These are phyloP conservation scores for Elmis aenea DNA, from an alignment of 2,888 invertebrate genomes.

Conservation along the genomic window DNA sequence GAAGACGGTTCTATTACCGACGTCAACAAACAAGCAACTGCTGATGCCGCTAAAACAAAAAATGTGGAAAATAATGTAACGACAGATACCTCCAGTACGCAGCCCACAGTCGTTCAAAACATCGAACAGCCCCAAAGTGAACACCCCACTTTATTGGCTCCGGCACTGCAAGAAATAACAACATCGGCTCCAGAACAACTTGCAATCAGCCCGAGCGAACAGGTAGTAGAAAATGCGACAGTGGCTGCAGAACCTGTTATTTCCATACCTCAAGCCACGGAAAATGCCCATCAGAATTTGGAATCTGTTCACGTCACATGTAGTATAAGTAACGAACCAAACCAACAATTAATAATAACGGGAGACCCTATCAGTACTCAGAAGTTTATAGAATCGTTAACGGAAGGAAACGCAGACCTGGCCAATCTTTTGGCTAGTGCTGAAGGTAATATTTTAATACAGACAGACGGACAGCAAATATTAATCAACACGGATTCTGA, in stretches of 20 bases:
- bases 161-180: neutral
- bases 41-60: conserved; percentile 7
- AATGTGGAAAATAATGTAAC: conserved; percentile 4
- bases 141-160: conserved; percentile 3
- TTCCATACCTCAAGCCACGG: neutral
- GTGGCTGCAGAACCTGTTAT: neutral
- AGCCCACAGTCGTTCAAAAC: conserved; percentile 5
- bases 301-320: conserved; percentile 35
- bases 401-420: conserved; percentile 44
- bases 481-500: conserved; percentile 42
- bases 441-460: conserved; percentile 44
- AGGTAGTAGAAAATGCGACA: neutral
- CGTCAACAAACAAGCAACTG: conserved; percentile 24
- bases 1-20: conserved; percentile 42
- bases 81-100: neutral
- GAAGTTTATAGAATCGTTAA: conserved; percentile 44
- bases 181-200: neutral
- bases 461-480: conserved; percentile 49
- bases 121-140: conserved; percentile 12
- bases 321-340: conserved; percentile 31
- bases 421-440: conserved; percentile 43
- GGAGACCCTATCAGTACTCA: conserved; percentile 45
- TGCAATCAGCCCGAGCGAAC: neutral
- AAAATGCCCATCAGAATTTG: conserved; percentile 33
- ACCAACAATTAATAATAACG: conserved; percentile 44